Evolutionary conservation across 2,797 vertebrate species (phyloP).

Genomic region (Dallia pectoralis): DNA sequence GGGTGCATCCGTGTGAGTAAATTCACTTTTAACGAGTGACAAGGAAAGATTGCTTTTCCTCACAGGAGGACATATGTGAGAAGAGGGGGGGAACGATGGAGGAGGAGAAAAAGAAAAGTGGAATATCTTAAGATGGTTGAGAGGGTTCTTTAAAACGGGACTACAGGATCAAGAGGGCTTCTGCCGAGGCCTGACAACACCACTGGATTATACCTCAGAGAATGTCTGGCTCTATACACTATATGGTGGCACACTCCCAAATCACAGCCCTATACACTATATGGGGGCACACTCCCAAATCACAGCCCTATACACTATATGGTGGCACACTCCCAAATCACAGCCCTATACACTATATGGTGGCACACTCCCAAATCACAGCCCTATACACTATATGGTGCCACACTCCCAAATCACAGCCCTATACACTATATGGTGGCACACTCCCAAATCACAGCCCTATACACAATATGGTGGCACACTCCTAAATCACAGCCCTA

Average conservation of each 20-base stretch:
- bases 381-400: no score
- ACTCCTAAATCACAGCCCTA: neutral
- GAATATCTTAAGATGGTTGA: neutral
- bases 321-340: neutral
- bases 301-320: no score
- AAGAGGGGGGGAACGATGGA: neutral
- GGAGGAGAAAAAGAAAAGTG: neutral
- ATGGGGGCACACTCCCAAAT: neutral
- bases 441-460: neutral
- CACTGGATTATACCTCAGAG: neutral
- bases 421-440: no score
- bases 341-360: neutral
- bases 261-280: neutral
- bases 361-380: neutral
- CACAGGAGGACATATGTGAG: neutral
- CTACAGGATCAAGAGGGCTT: neutral
- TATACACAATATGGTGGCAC: no score
- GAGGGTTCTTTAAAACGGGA: neutral
- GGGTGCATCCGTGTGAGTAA: slow-evolving; percentile 44
- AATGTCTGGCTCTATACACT: neutral
- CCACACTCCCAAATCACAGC: neutral
- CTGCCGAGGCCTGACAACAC: neutral
- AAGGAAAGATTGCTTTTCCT: slow-evolving; percentile 38
- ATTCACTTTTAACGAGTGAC: slow-evolving; percentile 52
- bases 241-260: no score